Conservation (phyloP, 2,888 invertebrate genomes). For the Entomobrya multifasciata region DNA sequence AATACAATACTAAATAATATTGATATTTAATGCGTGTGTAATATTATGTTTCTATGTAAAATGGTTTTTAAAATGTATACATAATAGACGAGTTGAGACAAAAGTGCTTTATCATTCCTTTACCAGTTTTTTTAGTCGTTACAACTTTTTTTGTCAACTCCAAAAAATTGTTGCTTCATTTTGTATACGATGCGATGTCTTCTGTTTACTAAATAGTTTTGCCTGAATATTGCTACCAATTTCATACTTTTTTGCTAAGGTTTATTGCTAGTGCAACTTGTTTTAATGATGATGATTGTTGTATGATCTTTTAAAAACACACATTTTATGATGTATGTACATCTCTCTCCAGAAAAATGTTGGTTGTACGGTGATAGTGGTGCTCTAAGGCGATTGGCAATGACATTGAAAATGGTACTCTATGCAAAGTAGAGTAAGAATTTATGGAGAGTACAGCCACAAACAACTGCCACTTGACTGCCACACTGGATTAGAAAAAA, state of each 20-base stretch:
- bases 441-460: neutral
- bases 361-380: neutral
- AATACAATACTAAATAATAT: too few relatives aligned
- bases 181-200: too few relatives aligned
- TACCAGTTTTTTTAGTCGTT: too few relatives aligned
- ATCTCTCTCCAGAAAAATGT: conserved; percentile 25
- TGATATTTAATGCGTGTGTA: too few relatives aligned
- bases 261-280: conserved; percentile 32
- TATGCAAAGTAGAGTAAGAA: neutral
- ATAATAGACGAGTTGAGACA: neutral
- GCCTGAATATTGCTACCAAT: neutral
- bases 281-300: neutral
- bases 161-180: too few relatives aligned
- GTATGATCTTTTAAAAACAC: too few relatives aligned
- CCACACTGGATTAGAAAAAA: too few relatives aligned
- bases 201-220: neutral
- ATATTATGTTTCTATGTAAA: neutral
- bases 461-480: too few relatives aligned
- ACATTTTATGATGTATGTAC: neutral
- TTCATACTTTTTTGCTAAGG: too few relatives aligned
- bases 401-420: conserved; percentile 51
- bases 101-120: too few relatives aligned
- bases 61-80: neutral
- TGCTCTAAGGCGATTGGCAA: conserved; percentile 51
- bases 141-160: too few relatives aligned